Percentiles rank a stretch among this genome's conserved stretches.
Conservation (phyloP, 2,113 vertebrate genomes). For the Ondatra zibethicus region DNA sequence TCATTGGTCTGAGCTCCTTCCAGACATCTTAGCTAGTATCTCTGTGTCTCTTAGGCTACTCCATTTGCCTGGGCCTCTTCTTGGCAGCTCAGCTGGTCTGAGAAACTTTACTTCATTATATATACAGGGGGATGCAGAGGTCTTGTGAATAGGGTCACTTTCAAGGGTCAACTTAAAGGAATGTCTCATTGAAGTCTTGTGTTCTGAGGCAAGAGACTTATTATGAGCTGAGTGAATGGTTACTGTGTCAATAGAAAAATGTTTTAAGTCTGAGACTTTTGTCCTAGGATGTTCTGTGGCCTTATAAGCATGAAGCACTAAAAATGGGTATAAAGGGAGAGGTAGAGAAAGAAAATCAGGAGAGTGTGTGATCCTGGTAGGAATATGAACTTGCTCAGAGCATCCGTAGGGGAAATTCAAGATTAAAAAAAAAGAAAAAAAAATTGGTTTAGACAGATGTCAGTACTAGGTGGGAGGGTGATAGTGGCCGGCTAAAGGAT, state of each 20-base stretch:
- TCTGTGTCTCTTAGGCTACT: background rate
- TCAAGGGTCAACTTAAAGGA: background rate
- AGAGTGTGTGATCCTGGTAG: rapidly evolving
- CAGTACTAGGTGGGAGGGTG: rapidly evolving
- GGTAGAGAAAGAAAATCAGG: background rate
- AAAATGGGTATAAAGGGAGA: background rate
- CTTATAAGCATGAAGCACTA: background rate
- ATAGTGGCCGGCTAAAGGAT: background rate
- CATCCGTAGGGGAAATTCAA: background rate
- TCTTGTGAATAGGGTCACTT: background rate
- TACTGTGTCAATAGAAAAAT: background rate
- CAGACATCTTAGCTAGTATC: too few species aligned
- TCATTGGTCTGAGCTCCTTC: background rate
- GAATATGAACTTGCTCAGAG: background rate
- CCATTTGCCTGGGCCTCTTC: too few species aligned
- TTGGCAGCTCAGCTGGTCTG: background rate
- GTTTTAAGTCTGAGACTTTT: background rate
- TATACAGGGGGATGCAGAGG: too few species aligned
- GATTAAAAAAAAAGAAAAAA: background rate
- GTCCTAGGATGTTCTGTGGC: background rate
- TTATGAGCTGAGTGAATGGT: background rate
- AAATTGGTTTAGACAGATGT: background rate
- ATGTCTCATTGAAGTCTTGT: background rate
- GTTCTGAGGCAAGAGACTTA: background rate
- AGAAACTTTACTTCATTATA: background rate